phyloP scores from a whole-genome alignment of 2,888 invertebrate genomes.

The Neuroscelio doddi region DNA sequence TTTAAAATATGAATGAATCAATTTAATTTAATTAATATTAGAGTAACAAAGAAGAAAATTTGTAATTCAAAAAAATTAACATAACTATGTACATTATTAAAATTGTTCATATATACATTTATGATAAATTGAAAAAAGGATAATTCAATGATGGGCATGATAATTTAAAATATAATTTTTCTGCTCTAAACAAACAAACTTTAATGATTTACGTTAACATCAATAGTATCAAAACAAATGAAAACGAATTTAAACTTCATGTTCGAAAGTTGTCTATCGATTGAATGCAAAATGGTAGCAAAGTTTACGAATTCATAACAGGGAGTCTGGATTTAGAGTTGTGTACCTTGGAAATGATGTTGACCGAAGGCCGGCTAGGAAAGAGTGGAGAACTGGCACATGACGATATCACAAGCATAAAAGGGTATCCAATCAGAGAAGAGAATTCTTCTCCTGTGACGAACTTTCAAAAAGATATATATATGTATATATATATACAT shows the following conservation, averaged over 20 bases:
- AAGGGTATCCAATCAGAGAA: conserved; percentile 11
- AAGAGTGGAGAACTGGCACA: conserved; percentile 26
- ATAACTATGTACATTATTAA: too few relatives aligned
- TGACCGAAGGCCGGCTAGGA: conserved; percentile 55
- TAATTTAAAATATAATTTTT: too few relatives aligned
- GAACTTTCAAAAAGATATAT: neutral
- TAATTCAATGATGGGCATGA: too few relatives aligned
- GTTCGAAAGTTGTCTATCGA: conserved; percentile 48
- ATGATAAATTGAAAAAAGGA: too few relatives aligned
- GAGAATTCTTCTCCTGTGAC: neutral
- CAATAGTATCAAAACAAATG: neutral
- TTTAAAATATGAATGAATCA: too few relatives aligned
- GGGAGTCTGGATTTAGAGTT: conserved; percentile 55
- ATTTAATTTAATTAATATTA: too few relatives aligned
- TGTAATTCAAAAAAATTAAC: too few relatives aligned
- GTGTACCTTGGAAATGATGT: conserved; percentile 65
- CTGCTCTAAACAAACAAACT: too few relatives aligned
- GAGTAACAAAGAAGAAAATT: too few relatives aligned
- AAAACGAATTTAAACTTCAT: conserved; percentile 9
- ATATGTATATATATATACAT: neutral
- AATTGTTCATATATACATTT: too few relatives aligned
- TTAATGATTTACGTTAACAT: neutral
- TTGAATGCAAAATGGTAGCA: conserved; percentile 60
- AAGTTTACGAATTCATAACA: conserved; percentile 54
- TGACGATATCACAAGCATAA: conserved; percentile 27